A percentile compares a stretch with the other conserved stretches of the same genome.
These are phyloP conservation scores for Stenichneumon culpator DNA, from an alignment of 2,888 invertebrate genomes.

Conservation along the genomic window DNA sequence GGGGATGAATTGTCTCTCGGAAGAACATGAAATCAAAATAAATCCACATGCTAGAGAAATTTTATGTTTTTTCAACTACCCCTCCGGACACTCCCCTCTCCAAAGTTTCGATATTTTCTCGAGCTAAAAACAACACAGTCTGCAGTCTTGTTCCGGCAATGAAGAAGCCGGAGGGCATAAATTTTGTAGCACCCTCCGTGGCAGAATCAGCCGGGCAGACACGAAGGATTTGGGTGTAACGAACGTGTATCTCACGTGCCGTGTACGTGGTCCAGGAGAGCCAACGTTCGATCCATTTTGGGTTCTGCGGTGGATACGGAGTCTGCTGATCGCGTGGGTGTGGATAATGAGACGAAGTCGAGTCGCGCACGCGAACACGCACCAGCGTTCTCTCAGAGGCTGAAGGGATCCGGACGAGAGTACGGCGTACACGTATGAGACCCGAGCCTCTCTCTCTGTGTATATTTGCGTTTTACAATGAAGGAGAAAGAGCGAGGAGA, in stretches of 20 bases:
- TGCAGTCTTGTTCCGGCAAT: background rate
- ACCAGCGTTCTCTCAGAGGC: background rate
- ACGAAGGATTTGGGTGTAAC: slow-evolving; percentile 55
- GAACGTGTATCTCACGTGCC: slow-evolving; percentile 50
- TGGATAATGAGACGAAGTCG: slow-evolving; percentile 70
- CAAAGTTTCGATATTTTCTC: background rate
- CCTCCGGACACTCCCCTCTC: background rate
- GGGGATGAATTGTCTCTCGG: background rate
- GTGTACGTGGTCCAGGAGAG: slow-evolving; percentile 27
- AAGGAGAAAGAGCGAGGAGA: background rate
- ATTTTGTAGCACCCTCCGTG: slow-evolving; percentile 20
- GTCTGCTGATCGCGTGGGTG: slow-evolving; percentile 64
- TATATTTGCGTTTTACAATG: slow-evolving; percentile 18
- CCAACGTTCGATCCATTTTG: slow-evolving; percentile 59
- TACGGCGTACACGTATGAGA: background rate
- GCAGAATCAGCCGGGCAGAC: slow-evolving; percentile 22
- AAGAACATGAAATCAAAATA: background rate
- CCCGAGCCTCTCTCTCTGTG: background rate
- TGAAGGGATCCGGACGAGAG: background rate
- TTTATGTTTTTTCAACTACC: background rate
- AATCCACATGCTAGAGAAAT: background rate
- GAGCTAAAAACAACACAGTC: background rate
- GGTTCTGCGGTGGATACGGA: slow-evolving; percentile 42
- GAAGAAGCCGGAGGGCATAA: slow-evolving; percentile 23
- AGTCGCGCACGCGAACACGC: slow-evolving; percentile 54